Conservation (phyloP, 1,140 invertebrate species). For the Scaptomyza pallida region DNA sequence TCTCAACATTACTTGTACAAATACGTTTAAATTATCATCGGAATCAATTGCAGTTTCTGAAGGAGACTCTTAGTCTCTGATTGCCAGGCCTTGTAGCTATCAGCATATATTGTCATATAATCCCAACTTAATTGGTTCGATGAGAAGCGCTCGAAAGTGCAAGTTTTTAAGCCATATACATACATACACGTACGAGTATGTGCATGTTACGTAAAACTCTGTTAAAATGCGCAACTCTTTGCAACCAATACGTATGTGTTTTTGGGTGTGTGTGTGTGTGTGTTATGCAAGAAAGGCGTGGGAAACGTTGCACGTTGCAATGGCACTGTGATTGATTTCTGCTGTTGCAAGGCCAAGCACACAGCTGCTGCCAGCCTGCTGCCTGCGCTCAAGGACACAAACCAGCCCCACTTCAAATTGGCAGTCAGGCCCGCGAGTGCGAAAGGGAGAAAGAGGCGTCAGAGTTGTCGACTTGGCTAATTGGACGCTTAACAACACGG, state of each 20-base stretch:
- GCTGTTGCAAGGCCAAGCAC: slow-evolving; percentile 15
- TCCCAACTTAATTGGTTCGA: neutral
- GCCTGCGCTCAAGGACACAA: slow-evolving; percentile 21
- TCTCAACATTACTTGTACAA: too few species aligned
- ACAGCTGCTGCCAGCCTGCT: slow-evolving; percentile 12
- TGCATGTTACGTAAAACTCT: neutral
- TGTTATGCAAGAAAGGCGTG: neutral
- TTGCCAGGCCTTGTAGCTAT: neutral
- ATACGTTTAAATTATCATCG: slow-evolving; percentile 3
- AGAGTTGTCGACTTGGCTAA: slow-evolving; percentile 29
- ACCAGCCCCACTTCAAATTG: slow-evolving; percentile 3
- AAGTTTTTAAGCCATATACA: neutral
- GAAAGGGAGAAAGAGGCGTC: neutral
- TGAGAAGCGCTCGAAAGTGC: neutral
- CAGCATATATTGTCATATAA: neutral
- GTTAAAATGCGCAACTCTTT: slow-evolving; percentile 9
- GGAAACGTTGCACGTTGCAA: slow-evolving; percentile 17
- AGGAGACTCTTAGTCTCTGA: neutral
- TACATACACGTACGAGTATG: too few species aligned
- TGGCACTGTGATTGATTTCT: slow-evolving; percentile 46
- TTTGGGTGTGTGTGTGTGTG: neutral
- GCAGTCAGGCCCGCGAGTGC: neutral
- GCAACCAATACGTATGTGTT: neutral
- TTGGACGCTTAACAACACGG: slow-evolving; percentile 41
- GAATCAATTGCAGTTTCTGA: neutral